phyloP scores from a whole-genome alignment of 2,888 invertebrate genomes.

The Choreutis nemorana region DNA sequence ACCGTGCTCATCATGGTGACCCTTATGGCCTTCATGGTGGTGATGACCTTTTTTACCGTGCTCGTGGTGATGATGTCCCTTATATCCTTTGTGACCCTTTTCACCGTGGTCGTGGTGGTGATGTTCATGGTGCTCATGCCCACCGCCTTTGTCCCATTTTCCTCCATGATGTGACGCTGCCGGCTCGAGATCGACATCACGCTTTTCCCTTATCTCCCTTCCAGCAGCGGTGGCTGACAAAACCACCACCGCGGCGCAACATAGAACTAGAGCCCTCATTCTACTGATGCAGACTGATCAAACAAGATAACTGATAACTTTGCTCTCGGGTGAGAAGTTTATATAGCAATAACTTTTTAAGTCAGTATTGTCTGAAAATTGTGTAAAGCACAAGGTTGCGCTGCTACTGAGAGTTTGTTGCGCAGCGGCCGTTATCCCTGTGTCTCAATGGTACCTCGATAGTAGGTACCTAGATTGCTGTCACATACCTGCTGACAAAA shows the following conservation, averaged over 20 bases:
- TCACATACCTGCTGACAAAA: no score
- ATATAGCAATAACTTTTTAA: slow-evolving; percentile 47
- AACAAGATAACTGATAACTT: slow-evolving; percentile 42
- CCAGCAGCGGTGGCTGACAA: slow-evolving; percentile 62
- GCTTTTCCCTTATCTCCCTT: slow-evolving; percentile 51
- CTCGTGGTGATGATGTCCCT: slow-evolving; percentile 68
- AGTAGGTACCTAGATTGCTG: no score
- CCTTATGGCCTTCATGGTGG: slow-evolving; percentile 72
- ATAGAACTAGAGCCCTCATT: slow-evolving; percentile 45
- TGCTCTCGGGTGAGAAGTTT: slow-evolving; percentile 31
- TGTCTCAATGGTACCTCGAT: no score
- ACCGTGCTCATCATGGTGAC: slow-evolving; percentile 69
- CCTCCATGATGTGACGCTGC: slow-evolving; percentile 58
- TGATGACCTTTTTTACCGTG: slow-evolving; percentile 79
- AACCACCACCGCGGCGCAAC: slow-evolving; percentile 53
- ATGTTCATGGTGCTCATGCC: slow-evolving; percentile 70
- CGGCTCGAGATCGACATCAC: slow-evolving; percentile 59
- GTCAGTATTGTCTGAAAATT: slow-evolving; percentile 49
- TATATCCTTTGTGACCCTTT: slow-evolving; percentile 79
- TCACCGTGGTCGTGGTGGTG: slow-evolving; percentile 74
- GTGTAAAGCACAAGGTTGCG: slow-evolving; percentile 57
- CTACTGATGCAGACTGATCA: slow-evolving; percentile 30
- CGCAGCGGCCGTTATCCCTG: slow-evolving; percentile 29
- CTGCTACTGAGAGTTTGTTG: slow-evolving; percentile 31
- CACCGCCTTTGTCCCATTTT: slow-evolving; percentile 68